Evolutionary conservation across 2,888 invertebrate genomes (phyloP).

Genomic region (Biston betularia): DNA sequence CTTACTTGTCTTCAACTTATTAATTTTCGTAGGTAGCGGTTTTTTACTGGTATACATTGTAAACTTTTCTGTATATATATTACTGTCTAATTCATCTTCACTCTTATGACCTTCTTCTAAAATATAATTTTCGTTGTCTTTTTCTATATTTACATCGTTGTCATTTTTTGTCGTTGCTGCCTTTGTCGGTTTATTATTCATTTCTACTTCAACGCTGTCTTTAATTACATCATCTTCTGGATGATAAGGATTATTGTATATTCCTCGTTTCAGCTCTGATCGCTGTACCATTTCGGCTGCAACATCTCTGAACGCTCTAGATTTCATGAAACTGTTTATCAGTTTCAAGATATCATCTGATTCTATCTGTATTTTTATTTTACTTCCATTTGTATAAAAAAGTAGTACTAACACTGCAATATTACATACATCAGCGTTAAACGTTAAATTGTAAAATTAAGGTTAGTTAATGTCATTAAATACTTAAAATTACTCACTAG

Average conservation of each 20-base stretch:
- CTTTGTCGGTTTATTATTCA: slow-evolving; percentile 4
- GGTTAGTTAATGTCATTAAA: not conserved
- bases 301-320: slow-evolving; percentile 45
- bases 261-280: slow-evolving; percentile 21
- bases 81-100: slow-evolving; percentile 45
- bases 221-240: slow-evolving; percentile 58
- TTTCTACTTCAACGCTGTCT: not conserved
- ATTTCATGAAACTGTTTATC: slow-evolving; percentile 42
- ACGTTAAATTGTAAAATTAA: not conserved
- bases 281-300: slow-evolving; percentile 45
- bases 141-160: slow-evolving; percentile 45
- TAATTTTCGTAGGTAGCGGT: not conserved
- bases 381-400: slow-evolving; percentile 41
- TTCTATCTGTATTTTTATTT: slow-evolving; percentile 57
- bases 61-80: slow-evolving; percentile 10
- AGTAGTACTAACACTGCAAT: slow-evolving; percentile 24
- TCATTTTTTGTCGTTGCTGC: slow-evolving; percentile 8
- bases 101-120: slow-evolving; percentile 35
- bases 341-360: slow-evolving; percentile 53
- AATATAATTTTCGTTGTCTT: slow-evolving; percentile 54
- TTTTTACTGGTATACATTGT: not conserved
- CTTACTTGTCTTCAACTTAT: slow-evolving; percentile 6
- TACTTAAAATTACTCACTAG: slow-evolving; percentile 1
- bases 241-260: slow-evolving; percentile 62
- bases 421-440: not conserved